phyloP scores from a whole-genome alignment of 2,797 vertebrate genomes.

The Miopithecus talapoin region DNA sequence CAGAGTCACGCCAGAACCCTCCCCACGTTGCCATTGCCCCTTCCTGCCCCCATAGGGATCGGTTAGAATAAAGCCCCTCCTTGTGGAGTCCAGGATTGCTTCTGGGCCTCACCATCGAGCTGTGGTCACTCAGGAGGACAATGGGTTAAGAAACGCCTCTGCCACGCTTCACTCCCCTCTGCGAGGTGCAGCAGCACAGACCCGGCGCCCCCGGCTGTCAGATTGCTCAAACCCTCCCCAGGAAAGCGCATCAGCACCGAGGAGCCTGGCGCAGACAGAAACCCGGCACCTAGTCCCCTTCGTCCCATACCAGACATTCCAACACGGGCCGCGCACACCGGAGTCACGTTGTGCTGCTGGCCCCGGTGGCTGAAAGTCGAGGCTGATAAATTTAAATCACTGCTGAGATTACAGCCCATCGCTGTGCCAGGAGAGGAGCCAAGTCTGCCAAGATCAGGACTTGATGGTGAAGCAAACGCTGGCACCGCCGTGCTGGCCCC shows the following conservation, averaged over 20 bases:
- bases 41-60: not conserved
- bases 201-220: rapidly evolving
- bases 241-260: rapidly evolving
- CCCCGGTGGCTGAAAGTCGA: rapidly evolving
- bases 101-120: not conserved
- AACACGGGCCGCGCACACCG: rapidly evolving
- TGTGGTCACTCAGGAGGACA: rapidly evolving
- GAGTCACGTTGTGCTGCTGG: rapidly evolving
- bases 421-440: not conserved
- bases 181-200: rapidly evolving
- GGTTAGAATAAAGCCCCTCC: not conserved
- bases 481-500: not conserved
- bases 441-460: not conserved
- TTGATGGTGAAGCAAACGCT: not conserved
- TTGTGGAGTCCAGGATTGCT: not conserved
- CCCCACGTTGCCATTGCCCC: not conserved
- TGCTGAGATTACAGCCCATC: rapidly evolving
- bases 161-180: rapidly evolving
- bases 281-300: rapidly evolving
- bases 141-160: not conserved
- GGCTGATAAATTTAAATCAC: not conserved
- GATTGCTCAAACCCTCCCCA: not conserved
- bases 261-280: too few species aligned
- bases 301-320: rapidly evolving
- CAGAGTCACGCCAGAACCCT: not conserved